These are phyloP conservation scores for Trigoniulus corallinus DNA, from an alignment of 1,140 invertebrate species.

Conservation along the genomic window DNA sequence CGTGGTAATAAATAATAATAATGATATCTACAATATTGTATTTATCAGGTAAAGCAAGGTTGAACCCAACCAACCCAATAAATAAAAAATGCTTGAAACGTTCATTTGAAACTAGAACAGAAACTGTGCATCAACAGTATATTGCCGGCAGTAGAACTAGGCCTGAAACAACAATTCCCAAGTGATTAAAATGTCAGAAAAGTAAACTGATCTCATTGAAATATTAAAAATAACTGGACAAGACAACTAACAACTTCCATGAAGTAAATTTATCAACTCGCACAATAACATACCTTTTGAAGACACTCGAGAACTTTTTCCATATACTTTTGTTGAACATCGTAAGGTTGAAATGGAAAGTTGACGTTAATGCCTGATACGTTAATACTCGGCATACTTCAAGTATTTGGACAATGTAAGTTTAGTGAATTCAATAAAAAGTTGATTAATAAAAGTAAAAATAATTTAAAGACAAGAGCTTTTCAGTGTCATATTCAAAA, in stretches of 20 bases:
- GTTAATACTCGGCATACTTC: constrained; percentile 34
- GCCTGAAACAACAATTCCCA: neutral
- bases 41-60: too few relatives aligned
- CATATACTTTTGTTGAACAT: constrained; percentile 84
- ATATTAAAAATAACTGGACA: too few relatives aligned
- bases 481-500: too few relatives aligned
- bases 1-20: too few relatives aligned
- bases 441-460: too few relatives aligned
- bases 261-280: constrained; percentile 21
- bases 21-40: too few relatives aligned
- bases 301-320: constrained; percentile 76
- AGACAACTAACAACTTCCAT: neutral
- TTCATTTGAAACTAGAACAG: too few relatives aligned
- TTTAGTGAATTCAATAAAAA: too few relatives aligned
- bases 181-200: neutral
- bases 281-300: constrained; percentile 38
- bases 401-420: too few relatives aligned
- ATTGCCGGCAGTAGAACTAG: neutral
- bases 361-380: constrained; percentile 58
- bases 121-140: neutral
- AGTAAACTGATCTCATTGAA: neutral
- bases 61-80: too few relatives aligned
- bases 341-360: constrained; percentile 92
- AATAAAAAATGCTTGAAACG: too few relatives aligned
- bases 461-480: too few relatives aligned